phyloP scores from a whole-genome alignment of 1,140 invertebrate genomes.

The Sycophila sp. region DNA sequence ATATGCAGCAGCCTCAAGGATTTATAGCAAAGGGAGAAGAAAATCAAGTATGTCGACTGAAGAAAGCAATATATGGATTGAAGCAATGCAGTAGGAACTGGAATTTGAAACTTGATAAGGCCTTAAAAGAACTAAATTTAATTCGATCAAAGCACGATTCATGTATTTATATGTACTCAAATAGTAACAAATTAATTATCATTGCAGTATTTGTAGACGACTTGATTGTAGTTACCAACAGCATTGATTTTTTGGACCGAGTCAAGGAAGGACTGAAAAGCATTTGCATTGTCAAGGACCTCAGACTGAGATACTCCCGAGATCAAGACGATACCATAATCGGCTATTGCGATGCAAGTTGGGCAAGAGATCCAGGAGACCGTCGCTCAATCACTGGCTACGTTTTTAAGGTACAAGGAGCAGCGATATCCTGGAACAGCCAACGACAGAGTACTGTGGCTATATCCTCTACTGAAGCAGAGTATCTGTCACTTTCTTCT shows the following conservation, averaged over 20 bases:
- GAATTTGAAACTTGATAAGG: slow-evolving; percentile 45
- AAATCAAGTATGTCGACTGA: slow-evolving; percentile 47
- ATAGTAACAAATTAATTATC: slow-evolving; percentile 34
- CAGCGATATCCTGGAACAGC: too few relatives aligned
- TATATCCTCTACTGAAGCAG: too few relatives aligned
- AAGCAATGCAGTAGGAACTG: slow-evolving; percentile 53
- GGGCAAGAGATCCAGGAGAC: too few relatives aligned
- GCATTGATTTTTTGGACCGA: slow-evolving; percentile 30
- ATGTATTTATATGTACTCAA: slow-evolving; percentile 44
- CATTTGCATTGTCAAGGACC: too few relatives aligned
- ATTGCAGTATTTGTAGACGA: slow-evolving; percentile 55
- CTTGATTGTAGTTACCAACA: slow-evolving; percentile 48
- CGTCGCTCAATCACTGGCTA: too few relatives aligned
- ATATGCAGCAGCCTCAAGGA: slow-evolving; percentile 47
- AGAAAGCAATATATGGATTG: slow-evolving; percentile 58
- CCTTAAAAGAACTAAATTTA: slow-evolving; percentile 25
- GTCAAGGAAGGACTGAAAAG: too few relatives aligned
- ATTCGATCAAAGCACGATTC: slow-evolving; percentile 41
- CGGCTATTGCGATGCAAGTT: too few relatives aligned
- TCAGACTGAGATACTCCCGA: too few relatives aligned
- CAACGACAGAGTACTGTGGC: too few relatives aligned
- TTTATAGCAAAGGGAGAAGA: slow-evolving; percentile 35
- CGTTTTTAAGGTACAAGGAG: too few relatives aligned
- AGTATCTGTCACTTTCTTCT: too few relatives aligned
- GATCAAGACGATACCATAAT: too few relatives aligned